Evolutionary conservation across 2,113 vertebrate genomes (phyloP).

Genomic region (Ptyas mucosa): DNA sequence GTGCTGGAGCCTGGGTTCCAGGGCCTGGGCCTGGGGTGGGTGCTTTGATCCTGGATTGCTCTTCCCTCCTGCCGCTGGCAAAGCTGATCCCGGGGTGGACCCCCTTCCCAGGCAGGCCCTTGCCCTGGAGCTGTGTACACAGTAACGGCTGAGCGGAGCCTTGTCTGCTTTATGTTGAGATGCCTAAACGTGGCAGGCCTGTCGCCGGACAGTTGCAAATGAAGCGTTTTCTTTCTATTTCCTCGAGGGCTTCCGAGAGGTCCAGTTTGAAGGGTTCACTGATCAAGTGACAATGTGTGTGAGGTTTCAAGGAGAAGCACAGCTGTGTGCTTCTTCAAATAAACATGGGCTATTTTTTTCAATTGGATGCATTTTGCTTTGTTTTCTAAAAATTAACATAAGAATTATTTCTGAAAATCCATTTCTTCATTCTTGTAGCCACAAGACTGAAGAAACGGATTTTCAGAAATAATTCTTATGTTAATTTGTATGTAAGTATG

Average conservation of each 20-base stretch:
- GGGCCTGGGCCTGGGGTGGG: background rate
- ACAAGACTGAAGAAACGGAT: no score
- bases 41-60: background rate
- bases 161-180: background rate
- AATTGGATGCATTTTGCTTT: background rate
- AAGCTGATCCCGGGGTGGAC: no score
- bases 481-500: background rate
- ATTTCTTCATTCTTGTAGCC: constrained; percentile 7
- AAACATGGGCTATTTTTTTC: no score
- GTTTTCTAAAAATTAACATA: background rate
- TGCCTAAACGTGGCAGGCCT: background rate
- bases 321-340: constrained; percentile 8
- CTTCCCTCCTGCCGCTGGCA: background rate
- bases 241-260: background rate
- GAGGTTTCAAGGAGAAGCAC: background rate
- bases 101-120: background rate
- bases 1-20: background rate
- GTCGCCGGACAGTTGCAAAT: background rate
- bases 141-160: background rate
- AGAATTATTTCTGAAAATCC: background rate
- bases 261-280: background rate
- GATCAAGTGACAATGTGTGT: background rate
- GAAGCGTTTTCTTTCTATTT: background rate
- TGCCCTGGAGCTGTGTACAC: background rate
- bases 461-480: no score